A percentile compares a stretch with the other conserved stretches of the same genome.
These are phyloP conservation scores for Euplexia lucipara DNA, from an alignment of 2,888 invertebrate genomes.

Conservation along the genomic window DNA sequence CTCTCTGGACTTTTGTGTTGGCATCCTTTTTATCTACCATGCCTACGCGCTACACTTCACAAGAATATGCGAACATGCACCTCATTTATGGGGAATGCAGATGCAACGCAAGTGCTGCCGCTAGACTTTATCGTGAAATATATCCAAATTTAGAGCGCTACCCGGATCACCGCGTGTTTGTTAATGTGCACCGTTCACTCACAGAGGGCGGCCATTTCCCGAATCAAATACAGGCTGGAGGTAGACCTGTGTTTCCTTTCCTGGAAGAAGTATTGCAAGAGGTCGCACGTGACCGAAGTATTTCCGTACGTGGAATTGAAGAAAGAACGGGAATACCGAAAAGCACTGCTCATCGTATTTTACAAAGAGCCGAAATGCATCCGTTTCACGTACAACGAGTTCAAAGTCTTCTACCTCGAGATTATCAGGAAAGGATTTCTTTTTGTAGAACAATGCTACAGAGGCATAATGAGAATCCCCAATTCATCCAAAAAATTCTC, in stretches of 20 bases:
- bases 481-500: too few relatives aligned
- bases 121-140: constrained; percentile 57
- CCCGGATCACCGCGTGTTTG: constrained; percentile 57
- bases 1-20: too few relatives aligned
- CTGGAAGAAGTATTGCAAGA: too few relatives aligned
- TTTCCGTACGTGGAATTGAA: neutral
- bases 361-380: neutral
- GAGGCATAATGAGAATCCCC: neutral
- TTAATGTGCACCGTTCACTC: constrained; percentile 48
- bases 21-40: too few relatives aligned
- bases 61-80: constrained; percentile 52
- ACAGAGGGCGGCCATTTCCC: constrained; percentile 53
- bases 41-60: constrained; percentile 18
- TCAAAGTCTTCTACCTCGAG: constrained; percentile 2
- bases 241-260: too few relatives aligned
- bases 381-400: neutral
- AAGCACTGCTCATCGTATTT: neutral
- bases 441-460: neutral
- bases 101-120: constrained; percentile 50
- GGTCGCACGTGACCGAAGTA: neutral
- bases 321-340: neutral
- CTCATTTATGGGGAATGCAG: constrained; percentile 53
- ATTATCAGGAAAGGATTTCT: neutral
- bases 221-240: too few relatives aligned
- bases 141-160: constrained; percentile 53